Conservation (phyloP, 35 echinoderm and acorn worm genomes). For the Eucidaris tribuloides region DNA sequence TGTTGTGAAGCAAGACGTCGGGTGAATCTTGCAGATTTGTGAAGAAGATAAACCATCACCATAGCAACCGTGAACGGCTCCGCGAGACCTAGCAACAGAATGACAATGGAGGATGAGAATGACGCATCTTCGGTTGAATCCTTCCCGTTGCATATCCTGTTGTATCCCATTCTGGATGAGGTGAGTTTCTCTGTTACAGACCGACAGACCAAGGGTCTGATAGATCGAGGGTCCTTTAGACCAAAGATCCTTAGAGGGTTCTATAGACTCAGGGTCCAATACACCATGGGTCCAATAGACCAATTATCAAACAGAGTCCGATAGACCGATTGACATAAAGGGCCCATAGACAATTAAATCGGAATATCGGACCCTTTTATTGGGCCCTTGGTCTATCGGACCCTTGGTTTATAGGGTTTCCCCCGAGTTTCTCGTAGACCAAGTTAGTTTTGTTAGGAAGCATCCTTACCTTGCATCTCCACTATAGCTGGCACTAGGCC, state of each 20-base stretch:
- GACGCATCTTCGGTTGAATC: constrained; percentile 61
- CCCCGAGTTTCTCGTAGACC: not conserved
- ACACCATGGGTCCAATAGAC: no score
- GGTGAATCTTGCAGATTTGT: no score
- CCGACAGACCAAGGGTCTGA: no score
- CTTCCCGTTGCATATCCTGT: constrained; percentile 54
- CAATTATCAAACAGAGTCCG: no score
- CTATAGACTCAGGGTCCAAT: not conserved
- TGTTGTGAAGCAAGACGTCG: no score
- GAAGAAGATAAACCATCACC: constrained; percentile 26
- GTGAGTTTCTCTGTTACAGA: no score
- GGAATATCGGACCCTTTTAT: not conserved
- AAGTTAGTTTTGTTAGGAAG: not conserved
- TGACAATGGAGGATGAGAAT: constrained; percentile 74
- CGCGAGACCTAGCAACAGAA: constrained; percentile 21
- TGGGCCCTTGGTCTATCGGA: no score
- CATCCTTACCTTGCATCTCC: not conserved
- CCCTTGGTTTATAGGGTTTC: no score
- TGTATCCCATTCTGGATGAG: constrained; percentile 69
- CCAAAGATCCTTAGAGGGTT: not conserved
- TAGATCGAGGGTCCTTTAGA: not conserved
- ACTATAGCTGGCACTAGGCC: not conserved
- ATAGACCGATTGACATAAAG: no score
- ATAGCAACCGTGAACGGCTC: constrained; percentile 26
- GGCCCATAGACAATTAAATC: not conserved